Evolutionary conservation across 2,888 invertebrate genomes (phyloP).

Genomic region (Sinhomidia bicolor): DNA sequence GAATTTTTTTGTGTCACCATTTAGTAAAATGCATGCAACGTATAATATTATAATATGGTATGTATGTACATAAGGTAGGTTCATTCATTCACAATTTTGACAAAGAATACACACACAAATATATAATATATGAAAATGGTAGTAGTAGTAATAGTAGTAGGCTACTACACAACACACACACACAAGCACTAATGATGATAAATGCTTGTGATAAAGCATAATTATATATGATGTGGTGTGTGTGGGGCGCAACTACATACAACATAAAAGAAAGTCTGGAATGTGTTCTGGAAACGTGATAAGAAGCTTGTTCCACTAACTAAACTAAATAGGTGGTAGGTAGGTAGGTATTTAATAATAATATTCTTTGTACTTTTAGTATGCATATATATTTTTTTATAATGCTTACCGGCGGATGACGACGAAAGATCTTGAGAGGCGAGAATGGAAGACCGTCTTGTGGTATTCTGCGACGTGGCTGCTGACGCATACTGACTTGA

Average conservation of each 20-base stretch:
- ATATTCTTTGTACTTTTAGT: not conserved
- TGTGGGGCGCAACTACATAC: not conserved
- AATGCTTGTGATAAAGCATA: not conserved
- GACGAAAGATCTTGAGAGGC: constrained; percentile 59
- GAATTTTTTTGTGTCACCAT: constrained; percentile 33
- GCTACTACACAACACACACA: too few species aligned
- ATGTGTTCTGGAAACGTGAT: constrained; percentile 5
- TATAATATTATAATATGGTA: too few species aligned
- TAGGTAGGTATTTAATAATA: too few species aligned
- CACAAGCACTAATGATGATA: not conserved
- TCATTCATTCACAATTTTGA: not conserved
- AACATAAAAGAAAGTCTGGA: not conserved
- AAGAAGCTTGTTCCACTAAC: not conserved
- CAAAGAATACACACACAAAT: not conserved
- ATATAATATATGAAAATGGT: too few species aligned
- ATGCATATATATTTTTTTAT: too few species aligned
- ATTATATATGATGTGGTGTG: not conserved
- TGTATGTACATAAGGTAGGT: not conserved
- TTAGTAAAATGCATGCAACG: not conserved
- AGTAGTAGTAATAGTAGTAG: not conserved
- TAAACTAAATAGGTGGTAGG: not conserved
- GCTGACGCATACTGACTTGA: constrained; percentile 35
- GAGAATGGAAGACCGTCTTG: constrained; percentile 59
- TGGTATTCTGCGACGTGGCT: not conserved
- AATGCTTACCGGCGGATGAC: constrained; percentile 55